Base-by-base conservation (phyloP, 2,113 vertebrate genomes). In the Aramus guarauna region DNA sequence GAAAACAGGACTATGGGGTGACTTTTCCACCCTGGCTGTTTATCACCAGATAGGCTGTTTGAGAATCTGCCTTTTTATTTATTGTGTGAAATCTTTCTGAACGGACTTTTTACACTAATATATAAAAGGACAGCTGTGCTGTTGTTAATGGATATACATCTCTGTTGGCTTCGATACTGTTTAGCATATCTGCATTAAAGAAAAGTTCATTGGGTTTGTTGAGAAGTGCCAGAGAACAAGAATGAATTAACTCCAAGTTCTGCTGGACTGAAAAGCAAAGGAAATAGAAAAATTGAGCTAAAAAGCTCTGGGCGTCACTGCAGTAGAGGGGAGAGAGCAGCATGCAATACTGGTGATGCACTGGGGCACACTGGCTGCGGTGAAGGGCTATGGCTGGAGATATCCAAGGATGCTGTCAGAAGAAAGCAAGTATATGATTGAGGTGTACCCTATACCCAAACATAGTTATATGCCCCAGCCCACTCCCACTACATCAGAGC, bases 401-500 rank as follows among this genome's bases (percentile, higher is more conserved):
- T 45, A 63, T 7, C 32, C 34, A 92, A 76, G 63, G 62, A 45
- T 72, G 56, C 58, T 69, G 53, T 66, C 75, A 90, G 82, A 90
- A 90, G 50, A 76, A 81, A 81, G 63, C 22, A 90, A 60, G 58
- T 77, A 12, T 72, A 64, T 85, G 58, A 64, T 82, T 90, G 87
- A 92, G 58, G 53, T 85, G 32, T 62, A 90, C 85, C 67, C 29
- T 92, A 7, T 68, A 85, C 75, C 76, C 60, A 82, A 87, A 78
- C 67, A 60, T 48, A 91, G 87, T 73, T 82, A 43, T 90, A 29
- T 93, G 90, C 48, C 69, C 77, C 79, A 91, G 75, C 85, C 95
- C 91, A 94, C 85, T 92, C 88, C 92, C 88, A 88, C 93, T 94
- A 80, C 87, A 95, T 96, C 96, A 96, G 94, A 92, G 90, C 67